Base-by-base conservation (phyloP, 2,113 vertebrate species). In the Nothoprocta pentlandii region DNA sequence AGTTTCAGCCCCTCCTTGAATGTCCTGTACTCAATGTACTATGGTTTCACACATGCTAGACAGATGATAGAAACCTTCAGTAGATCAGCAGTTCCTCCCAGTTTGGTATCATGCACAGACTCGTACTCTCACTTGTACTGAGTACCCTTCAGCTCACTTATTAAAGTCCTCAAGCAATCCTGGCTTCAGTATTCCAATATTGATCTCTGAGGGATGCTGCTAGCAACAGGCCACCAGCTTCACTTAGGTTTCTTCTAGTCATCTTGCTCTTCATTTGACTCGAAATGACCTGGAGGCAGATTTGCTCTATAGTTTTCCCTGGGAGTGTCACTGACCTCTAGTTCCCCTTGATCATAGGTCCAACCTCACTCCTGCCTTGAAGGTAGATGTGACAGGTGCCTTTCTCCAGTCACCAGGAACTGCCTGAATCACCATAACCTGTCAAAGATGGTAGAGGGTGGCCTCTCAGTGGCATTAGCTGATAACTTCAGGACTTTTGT, bases 141-240 rank as follows among this genome's bases (percentile, higher is more conserved):
- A 1, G 7, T 32, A 4, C 34, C 78, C 28, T 32, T 9, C 74
- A 62, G 22, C 21, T 84, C 23, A 13, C 12, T 66, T 44, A 30
- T 28, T 28, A 51, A 84, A 83, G 51, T 12, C 1, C 5, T 34
- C 23, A 32, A 47, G 28, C 42, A 81, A 51, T 51, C 23, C 2
- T 66, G 0, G 8, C 11, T 4, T 6, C 32, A 66, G 3, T 58
- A 21, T 42, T 70, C 34, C 63, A 74, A 3, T 46, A 4, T 17
- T 15, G 30, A 0, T 32, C 28, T 30, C 39, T 51, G 7, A 62
- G 32, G 80, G 21, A 1, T 77, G 12, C 20, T 21, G 7, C 7
- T 17, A 41, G 4, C 46, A 86, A 21, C 14, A 32, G 42, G 16
- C 5, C 59, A 49, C 28, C 7, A 80, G 23, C 13, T 81, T 28